Evolutionary conservation across 2,888 invertebrate genomes (phyloP), one percentile per base, ranked within the genome.

Genomic region (Drosophila picticornis): DNA sequence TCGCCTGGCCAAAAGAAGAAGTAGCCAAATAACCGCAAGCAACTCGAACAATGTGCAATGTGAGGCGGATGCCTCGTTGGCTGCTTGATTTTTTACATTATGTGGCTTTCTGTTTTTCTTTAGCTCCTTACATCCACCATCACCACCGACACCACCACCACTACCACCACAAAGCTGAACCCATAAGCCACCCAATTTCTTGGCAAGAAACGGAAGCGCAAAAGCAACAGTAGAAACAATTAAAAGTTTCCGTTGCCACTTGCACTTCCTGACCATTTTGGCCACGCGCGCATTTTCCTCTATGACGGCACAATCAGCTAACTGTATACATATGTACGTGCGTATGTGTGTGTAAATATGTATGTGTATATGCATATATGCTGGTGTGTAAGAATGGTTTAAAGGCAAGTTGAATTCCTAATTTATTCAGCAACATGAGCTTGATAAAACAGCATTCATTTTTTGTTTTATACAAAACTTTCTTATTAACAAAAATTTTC

Each of bases 221-320:
- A 80, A 89, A 68, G 85, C 87, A 90, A 84, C 78, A 72, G 84
- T 88, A 90, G 88, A 87, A 87, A 87, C 87, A 87, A 87, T 87
- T 87, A 87, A 87, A 87, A 87, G 90, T 90, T 87, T 87, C 86
- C 90, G 86, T 81, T 90, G 86, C 80, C 86, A 87, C 86, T 87
- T 87, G 83, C 73, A 83, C 84, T 88, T 86, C 90, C 88, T 83
- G 86, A 66, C 81, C 88, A 81, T 76, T 84, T 80, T 82, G 76
- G 72, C 76, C 84, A 84, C 80, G 64, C 68, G 55, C 65, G 32
- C 27, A 19, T 22, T 46, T 40, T 63, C 53, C 60, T 57, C 57
- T 57, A 66, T 67, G 56, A 62, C 31, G 64, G 53, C 69, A 55
- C 70, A 67, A 66, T 72, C 80, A 66, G 51, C 40, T 52, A 55